phyloP scores from a whole-genome alignment of 2,797 vertebrate species.

The Argentina silus region DNA sequence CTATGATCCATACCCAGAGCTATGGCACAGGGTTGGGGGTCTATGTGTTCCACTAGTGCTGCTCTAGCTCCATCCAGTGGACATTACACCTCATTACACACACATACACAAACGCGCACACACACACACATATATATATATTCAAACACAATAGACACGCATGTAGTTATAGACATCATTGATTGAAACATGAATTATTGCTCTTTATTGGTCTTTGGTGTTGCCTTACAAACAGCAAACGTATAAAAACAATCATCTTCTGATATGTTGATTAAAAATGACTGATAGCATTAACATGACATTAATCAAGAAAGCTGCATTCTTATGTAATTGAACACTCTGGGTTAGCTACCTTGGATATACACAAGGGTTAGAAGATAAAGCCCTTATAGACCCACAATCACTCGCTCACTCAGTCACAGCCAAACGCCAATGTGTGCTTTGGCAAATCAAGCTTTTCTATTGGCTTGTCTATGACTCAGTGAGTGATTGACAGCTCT shows the following conservation, averaged over 20 bases:
- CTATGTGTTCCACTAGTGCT: too few species aligned
- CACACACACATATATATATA: too few species aligned
- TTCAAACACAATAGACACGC: too few species aligned
- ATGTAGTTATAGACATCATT: too few species aligned
- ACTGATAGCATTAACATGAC: background rate
- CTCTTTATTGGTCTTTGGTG: background rate
- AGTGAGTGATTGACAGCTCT: conserved; percentile 17
- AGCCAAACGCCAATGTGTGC: background rate
- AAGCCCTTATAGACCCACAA: conserved; percentile 22
- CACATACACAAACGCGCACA: too few species aligned
- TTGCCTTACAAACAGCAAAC: conserved; percentile 4
- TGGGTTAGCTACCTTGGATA: conserved; percentile 67
- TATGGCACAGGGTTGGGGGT: too few species aligned
- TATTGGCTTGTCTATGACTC: conserved; percentile 21
- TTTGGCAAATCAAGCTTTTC: conserved; percentile 6
- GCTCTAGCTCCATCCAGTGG: too few species aligned
- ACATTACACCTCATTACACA: too few species aligned
- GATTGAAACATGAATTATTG: too few species aligned
- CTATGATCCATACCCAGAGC: too few species aligned
- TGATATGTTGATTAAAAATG: background rate
- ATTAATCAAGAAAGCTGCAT: conserved; percentile 52
- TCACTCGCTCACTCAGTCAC: conserved; percentile 24
- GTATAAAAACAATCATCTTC: background rate
- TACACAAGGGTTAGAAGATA: conserved; percentile 38
- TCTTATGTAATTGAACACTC: conserved; percentile 37